Conservation (phyloP, 2,797 vertebrate species). For the Gambelia wislizenii region DNA sequence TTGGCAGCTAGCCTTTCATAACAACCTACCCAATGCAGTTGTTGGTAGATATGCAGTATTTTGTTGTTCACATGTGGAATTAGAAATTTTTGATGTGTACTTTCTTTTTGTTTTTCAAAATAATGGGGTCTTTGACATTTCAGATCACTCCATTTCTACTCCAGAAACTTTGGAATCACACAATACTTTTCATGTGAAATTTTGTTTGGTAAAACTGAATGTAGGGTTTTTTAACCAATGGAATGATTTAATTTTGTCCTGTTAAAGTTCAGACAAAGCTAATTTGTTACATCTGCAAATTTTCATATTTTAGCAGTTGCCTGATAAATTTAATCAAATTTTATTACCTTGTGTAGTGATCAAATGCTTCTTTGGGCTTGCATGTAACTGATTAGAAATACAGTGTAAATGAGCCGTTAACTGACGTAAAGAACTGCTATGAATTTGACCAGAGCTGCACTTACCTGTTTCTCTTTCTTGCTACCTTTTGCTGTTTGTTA, state of each 20-base stretch:
- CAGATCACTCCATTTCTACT: constrained; percentile 86
- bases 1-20: constrained; percentile 92
- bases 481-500: constrained; percentile 87
- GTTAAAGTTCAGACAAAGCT: constrained; percentile 83
- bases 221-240: constrained; percentile 86
- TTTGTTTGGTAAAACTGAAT: constrained; percentile 91
- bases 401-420: constrained; percentile 88
- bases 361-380: constrained; percentile 88
- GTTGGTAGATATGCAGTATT: constrained; percentile 93
- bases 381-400: constrained; percentile 90
- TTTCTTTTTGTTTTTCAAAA: constrained; percentile 86
- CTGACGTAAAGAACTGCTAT: constrained; percentile 85
- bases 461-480: constrained; percentile 83
- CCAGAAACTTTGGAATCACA: constrained; percentile 80
- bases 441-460: constrained; percentile 92
- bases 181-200: constrained; percentile 84
- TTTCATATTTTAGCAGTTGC: constrained; percentile 86
- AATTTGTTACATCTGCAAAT: constrained; percentile 85
- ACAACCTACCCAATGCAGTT: constrained; percentile 84
- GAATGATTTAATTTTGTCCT: constrained; percentile 85
- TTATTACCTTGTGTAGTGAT: constrained; percentile 90
- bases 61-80: constrained; percentile 90
- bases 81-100: constrained; percentile 87
- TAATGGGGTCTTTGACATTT: constrained; percentile 88
- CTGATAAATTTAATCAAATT: constrained; percentile 85